These are phyloP conservation scores for Lutra lutra DNA, from an alignment of 2,797 vertebrate species.

Conservation along the genomic window DNA sequence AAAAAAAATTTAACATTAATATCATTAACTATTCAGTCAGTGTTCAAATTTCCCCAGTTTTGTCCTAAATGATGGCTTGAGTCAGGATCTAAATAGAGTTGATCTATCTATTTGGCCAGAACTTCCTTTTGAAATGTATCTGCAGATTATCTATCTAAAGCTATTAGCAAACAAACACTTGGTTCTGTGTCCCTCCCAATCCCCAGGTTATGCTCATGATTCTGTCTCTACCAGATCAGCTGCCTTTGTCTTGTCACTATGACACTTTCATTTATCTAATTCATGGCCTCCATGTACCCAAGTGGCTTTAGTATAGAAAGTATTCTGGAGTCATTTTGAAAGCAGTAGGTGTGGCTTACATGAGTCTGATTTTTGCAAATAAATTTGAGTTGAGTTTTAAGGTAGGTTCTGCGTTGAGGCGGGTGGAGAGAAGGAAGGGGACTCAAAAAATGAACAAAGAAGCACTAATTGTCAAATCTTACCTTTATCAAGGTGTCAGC, in stretches of 20 bases:
- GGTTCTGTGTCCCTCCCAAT: accelerated
- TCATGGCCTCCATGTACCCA: neutral
- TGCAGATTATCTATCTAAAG: neutral
- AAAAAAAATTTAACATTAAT: neutral
- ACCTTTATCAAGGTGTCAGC: neutral
- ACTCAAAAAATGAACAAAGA: neutral
- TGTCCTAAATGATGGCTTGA: neutral
- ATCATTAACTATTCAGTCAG: neutral
- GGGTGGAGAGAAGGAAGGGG: neutral
- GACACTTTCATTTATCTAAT: constrained; percentile 40
- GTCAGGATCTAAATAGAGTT: neutral
- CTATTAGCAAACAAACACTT: neutral
- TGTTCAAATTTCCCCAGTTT: neutral
- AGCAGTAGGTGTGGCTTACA: neutral
- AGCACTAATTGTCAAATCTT: neutral
- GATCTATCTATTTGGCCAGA: neutral
- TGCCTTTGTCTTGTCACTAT: neutral
- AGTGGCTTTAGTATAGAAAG: neutral
- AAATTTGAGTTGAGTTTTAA: neutral
- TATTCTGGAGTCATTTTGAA: constrained; percentile 60
- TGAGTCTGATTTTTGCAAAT: neutral
- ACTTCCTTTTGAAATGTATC: neutral
- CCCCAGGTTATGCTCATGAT: accelerated
- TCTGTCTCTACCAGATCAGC: neutral
- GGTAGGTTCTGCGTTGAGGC: neutral